Conservation (phyloP, 2,797 vertebrate genomes). For the Poecilia picta region DNA sequence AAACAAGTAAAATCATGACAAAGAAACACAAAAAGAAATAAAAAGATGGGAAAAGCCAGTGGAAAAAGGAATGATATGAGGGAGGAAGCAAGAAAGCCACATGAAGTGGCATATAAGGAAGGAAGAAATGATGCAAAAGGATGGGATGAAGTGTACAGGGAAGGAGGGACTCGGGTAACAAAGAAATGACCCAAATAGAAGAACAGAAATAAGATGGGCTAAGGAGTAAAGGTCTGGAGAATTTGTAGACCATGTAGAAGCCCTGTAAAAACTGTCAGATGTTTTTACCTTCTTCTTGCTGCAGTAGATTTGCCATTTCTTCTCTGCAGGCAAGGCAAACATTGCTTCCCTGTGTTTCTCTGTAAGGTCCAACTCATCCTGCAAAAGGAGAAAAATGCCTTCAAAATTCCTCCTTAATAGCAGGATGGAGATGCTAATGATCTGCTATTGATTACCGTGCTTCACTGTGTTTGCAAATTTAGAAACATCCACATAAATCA, state of each 20-base stretch:
- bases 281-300: constrained; percentile 97
- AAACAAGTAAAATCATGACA: background rate
- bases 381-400: constrained; percentile 15
- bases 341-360: constrained; percentile 99
- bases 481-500: constrained; percentile 38
- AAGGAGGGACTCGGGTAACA: background rate
- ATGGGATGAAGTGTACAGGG: background rate
- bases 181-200: background rate
- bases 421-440: constrained; percentile 6
- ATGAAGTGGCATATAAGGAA: background rate
- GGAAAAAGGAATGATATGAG: background rate
- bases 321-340: constrained; percentile 97
- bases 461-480: constrained; percentile 12
- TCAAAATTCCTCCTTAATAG: background rate
- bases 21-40: background rate
- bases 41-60: background rate
- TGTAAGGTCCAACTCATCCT: constrained; percentile 98
- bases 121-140: background rate
- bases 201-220: background rate
- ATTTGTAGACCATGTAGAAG: background rate
- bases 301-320: constrained; percentile 99
- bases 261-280: background rate
- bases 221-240: background rate
- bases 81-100: background rate
- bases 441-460: background rate